Evolutionary conservation across 2,888 invertebrate species (phyloP).

Genomic region (Eupithecia abbreviata): DNA sequence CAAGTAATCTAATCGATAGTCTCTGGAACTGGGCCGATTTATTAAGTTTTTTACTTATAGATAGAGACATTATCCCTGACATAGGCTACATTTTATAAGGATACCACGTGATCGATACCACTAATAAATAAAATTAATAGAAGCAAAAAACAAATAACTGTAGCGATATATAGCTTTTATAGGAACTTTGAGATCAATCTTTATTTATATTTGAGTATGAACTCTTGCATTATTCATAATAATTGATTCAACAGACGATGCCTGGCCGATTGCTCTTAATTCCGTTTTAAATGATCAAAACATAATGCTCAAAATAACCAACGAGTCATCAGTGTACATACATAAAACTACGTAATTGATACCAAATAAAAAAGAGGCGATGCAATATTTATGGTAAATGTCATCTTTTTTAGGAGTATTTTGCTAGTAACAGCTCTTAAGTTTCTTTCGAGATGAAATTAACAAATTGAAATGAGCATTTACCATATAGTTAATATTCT

Average conservation of each 20-base stretch:
- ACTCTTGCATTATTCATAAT: background rate
- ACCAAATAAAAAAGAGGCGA: background rate
- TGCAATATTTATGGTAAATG: background rate
- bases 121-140: background rate
- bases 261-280: background rate
- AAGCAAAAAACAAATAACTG: background rate
- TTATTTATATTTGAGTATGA: background rate
- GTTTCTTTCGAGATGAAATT: background rate
- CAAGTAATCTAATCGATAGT: no score
- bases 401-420: no score
- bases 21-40: no score
- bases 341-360: background rate
- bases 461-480: background rate
- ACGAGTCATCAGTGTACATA: background rate
- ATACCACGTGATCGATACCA: background rate
- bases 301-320: background rate
- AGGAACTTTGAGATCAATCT: background rate
- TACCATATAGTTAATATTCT: background rate
- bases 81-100: no score
- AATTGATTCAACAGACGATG: background rate
- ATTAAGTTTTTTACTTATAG: no score
- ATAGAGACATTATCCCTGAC: no score
- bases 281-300: slow-evolving; percentile 1
- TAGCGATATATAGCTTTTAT: background rate
- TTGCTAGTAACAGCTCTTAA: no score